These are phyloP conservation scores for Rhinichthys osculus DNA, from an alignment of 2,797 vertebrate genomes.

Conservation along the genomic window DNA sequence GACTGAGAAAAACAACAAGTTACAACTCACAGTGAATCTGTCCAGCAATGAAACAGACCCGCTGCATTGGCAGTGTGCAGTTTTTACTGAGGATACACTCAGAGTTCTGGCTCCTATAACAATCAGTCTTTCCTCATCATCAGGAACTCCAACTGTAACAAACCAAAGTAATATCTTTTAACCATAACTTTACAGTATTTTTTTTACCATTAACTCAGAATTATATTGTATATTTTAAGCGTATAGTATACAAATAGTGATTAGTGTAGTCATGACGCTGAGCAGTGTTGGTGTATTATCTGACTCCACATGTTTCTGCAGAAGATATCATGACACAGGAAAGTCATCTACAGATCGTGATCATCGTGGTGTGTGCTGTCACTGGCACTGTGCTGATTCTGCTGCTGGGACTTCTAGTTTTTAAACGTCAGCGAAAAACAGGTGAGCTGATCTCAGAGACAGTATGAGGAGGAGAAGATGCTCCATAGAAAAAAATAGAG, in stretches of 20 bases:
- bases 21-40: too few species aligned
- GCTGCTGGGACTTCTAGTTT: background rate
- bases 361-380: background rate
- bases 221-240: background rate
- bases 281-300: background rate
- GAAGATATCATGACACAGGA: background rate
- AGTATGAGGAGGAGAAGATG: background rate
- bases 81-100: too few species aligned
- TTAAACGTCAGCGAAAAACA: constrained; percentile 1
- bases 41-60: too few species aligned
- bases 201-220: too few species aligned
- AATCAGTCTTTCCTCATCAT: too few species aligned
- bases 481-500: background rate
- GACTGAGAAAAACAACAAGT: too few species aligned
- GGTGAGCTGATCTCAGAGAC: constrained; percentile 13
- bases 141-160: too few species aligned
- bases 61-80: too few species aligned
- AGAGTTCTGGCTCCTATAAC: too few species aligned
- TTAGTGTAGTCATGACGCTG: background rate
- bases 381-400: background rate
- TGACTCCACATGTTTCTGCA: background rate
- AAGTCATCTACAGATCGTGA: background rate
- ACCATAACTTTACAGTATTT: too few species aligned
- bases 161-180: too few species aligned
- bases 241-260: background rate